A percentile compares a stretch with the other conserved stretches of the same genome.
Evolutionary conservation across 2,888 invertebrate species (phyloP).

Genomic region (Laothoe populi): DNA sequence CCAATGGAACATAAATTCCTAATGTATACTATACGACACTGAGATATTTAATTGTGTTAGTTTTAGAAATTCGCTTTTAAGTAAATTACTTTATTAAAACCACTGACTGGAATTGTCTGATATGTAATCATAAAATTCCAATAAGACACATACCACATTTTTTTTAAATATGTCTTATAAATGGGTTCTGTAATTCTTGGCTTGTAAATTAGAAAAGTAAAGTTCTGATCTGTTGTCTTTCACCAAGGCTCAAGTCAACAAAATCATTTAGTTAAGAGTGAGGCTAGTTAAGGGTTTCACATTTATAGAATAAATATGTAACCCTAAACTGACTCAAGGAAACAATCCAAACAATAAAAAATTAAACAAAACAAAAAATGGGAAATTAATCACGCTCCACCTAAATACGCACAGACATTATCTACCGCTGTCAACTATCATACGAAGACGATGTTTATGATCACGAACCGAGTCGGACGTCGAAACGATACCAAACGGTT

Average conservation of each 20-base stretch:
- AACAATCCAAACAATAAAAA: slow-evolving; percentile 1
- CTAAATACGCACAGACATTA: slow-evolving; percentile 14
- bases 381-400: slow-evolving; percentile 24
- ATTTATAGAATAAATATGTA: neutral
- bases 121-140: neutral
- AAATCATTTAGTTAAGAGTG: too few species aligned
- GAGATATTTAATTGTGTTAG: slow-evolving; percentile 17
- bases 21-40: slow-evolving; percentile 8
- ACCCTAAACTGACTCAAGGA: slow-evolving; percentile 1
- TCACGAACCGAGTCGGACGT: slow-evolving; percentile 72
- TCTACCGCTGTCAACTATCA: slow-evolving; percentile 23
- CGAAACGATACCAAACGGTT: slow-evolving; percentile 43
- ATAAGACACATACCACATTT: too few species aligned
- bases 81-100: slow-evolving; percentile 2
- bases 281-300: too few species aligned
- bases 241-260: too few species aligned
- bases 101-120: neutral
- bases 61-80: slow-evolving; percentile 15
- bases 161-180: neutral
- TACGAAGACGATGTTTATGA: slow-evolving; percentile 33
- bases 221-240: too few species aligned
- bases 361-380: slow-evolving; percentile 11
- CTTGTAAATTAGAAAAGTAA: too few species aligned
- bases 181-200: too few species aligned
- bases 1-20: slow-evolving; percentile 22